These are phyloP conservation scores for Leptinotarsa tumamoca DNA, from an alignment of 2,888 invertebrate genomes.

Conservation along the genomic window DNA sequence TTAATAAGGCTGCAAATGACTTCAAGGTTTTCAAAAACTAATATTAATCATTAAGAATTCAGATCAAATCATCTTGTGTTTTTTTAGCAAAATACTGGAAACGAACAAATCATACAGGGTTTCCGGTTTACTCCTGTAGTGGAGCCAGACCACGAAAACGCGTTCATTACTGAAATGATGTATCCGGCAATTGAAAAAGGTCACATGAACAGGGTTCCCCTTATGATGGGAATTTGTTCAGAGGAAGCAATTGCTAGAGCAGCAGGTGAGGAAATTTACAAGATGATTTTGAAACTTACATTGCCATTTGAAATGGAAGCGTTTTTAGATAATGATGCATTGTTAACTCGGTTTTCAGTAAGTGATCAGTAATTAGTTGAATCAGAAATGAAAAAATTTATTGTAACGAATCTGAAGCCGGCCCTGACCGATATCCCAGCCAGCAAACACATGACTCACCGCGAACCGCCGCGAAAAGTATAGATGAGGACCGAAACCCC, in stretches of 20 bases:
- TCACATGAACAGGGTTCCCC: conserved; percentile 43
- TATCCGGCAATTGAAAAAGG: conserved; percentile 45
- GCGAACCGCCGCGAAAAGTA: too few relatives aligned
- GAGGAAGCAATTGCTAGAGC: conserved; percentile 43
- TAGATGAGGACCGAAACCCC: too few relatives aligned
- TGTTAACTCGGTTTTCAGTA: too few relatives aligned
- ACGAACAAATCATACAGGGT: conserved; percentile 48
- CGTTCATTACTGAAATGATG: conserved; percentile 48
- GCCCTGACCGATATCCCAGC: too few relatives aligned
- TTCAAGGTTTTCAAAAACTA: neutral
- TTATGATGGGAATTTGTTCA: conserved; percentile 50
- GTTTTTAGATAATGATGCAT: too few relatives aligned
- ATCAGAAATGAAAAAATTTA: too few relatives aligned
- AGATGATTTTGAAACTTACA: too few relatives aligned
- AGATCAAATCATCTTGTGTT: neutral
- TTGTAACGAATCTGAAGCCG: too few relatives aligned
- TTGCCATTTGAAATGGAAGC: too few relatives aligned
- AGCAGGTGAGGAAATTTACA: conserved; percentile 16
- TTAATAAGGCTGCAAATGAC: conserved; percentile 25
- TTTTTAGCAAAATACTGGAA: conserved; percentile 41
- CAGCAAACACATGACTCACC: too few relatives aligned
- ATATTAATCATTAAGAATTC: neutral
- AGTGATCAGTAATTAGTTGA: too few relatives aligned
- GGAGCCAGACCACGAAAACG: conserved; percentile 46
- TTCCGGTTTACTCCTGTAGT: conserved; percentile 48